Evolutionary conservation across 2,888 invertebrate species (phyloP).

Genomic region (Strigamia transsilvanica): DNA sequence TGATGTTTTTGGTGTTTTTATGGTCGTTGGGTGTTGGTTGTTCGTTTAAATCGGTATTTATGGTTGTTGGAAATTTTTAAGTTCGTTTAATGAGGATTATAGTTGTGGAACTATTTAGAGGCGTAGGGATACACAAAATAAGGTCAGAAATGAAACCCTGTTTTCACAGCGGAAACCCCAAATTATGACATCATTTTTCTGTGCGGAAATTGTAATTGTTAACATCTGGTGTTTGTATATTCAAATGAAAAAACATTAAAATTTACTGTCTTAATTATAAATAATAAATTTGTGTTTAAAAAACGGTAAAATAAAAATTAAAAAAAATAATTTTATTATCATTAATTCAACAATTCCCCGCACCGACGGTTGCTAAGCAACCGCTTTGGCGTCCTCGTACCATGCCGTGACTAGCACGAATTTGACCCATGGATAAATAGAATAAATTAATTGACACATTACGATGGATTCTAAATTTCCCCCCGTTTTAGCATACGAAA

Average conservation of each 20-base stretch:
- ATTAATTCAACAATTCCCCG: background rate
- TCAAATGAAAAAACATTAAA: background rate
- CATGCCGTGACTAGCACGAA: background rate
- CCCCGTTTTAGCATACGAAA: background rate
- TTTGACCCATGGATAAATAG: background rate
- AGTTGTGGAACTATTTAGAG: too few relatives aligned
- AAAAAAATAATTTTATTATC: background rate
- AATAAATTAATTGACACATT: background rate
- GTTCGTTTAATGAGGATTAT: too few relatives aligned
- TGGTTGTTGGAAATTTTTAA: too few relatives aligned
- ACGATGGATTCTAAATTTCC: background rate
- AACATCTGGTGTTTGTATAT: background rate
- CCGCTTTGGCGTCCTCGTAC: background rate
- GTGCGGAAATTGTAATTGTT: background rate
- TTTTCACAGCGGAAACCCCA: conserved; percentile 36
- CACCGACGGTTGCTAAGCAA: background rate
- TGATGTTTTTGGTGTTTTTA: too few relatives aligned
- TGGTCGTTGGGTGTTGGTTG: too few relatives aligned
- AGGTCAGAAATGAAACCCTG: conserved; percentile 5
- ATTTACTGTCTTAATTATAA: background rate
- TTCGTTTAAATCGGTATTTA: too few relatives aligned
- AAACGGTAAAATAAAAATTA: background rate
- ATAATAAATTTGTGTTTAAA: background rate
- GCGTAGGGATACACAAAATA: background rate
- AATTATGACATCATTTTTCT: conserved; percentile 26